A percentile compares a stretch with the other conserved stretches of the same genome.
Conservation (phyloP, 2,113 vertebrate genomes). For the Rhadina sibilatrix region DNA sequence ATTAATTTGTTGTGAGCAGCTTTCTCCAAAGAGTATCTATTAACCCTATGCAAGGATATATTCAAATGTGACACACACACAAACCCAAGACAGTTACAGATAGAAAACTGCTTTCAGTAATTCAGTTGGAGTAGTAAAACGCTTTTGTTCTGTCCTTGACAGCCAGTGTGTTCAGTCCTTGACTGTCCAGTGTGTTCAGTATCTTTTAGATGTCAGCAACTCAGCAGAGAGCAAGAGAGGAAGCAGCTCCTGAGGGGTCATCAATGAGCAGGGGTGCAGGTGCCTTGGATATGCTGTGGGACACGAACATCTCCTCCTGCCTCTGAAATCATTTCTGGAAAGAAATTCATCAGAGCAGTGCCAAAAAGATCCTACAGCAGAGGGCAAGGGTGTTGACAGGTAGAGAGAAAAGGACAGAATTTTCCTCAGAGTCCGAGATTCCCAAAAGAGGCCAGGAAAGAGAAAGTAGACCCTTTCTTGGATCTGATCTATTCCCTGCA, state of each 20-base stretch:
- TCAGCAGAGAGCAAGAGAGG: neutral
- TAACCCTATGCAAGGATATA: neutral
- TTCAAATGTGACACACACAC: neutral
- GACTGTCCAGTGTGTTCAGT: neutral
- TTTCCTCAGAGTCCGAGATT: neutral
- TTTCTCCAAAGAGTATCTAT: neutral
- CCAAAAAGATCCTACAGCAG: neutral
- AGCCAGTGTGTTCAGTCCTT: neutral
- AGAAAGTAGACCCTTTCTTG: neutral
- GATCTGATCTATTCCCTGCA: neutral
- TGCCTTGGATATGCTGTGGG: neutral
- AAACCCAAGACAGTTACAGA: neutral
- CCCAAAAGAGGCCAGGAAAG: neutral
- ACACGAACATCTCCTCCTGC: neutral
- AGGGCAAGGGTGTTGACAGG: neutral
- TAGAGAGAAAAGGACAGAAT: neutral
- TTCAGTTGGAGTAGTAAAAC: neutral
- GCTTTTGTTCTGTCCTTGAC: neutral
- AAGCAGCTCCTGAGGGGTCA: neutral
- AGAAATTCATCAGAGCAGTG: neutral
- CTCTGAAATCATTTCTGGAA: neutral
- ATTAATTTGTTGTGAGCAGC: constrained; percentile 15
- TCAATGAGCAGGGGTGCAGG: neutral
- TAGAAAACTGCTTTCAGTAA: neutral
- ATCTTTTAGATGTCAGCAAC: neutral